Evolutionary conservation across 2,797 vertebrate genomes (phyloP).

Genomic region (Spheniscus humboldti): DNA sequence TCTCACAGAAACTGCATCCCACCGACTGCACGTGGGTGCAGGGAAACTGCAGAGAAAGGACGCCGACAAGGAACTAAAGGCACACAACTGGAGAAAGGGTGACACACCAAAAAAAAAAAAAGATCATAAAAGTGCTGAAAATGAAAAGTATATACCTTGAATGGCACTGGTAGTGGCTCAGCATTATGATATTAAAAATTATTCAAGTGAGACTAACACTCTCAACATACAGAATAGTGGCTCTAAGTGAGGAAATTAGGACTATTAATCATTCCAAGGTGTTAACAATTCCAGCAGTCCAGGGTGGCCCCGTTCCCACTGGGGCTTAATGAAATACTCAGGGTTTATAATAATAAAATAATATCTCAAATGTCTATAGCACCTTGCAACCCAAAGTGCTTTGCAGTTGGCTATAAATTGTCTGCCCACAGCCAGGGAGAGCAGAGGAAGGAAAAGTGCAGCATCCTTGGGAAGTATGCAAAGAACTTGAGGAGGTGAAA

Average conservation of each 20-base stretch:
- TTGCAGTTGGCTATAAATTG: conserved; percentile 25
- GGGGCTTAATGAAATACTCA: conserved; percentile 61
- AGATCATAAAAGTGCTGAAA: not conserved
- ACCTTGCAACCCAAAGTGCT: conserved; percentile 27
- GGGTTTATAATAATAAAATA: conserved; percentile 48
- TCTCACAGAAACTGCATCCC: not conserved
- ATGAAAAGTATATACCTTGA: not conserved
- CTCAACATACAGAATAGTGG: conserved; percentile 26
- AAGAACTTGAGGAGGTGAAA: conserved; percentile 27
- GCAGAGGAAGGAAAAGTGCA: not conserved
- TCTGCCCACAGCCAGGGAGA: not conserved
- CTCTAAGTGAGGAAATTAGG: conserved; percentile 66
- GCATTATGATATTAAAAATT: conserved; percentile 16
- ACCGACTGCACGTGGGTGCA: fast-evolving
- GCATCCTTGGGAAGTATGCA: conserved; percentile 37
- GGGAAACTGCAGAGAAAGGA: not conserved
- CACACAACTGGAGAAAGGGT: not conserved
- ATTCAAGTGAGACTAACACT: conserved; percentile 32
- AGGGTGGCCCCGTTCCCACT: conserved; percentile 59
- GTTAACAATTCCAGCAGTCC: conserved; percentile 63
- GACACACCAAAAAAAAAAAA: not conserved
- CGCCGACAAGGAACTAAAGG: not conserved
- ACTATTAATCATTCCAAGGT: conserved; percentile 61
- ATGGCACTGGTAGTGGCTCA: not conserved
- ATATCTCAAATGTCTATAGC: conserved; percentile 38